Conservation (phyloP, 1,140 invertebrate genomes). For the Aplysia californica region DNA sequence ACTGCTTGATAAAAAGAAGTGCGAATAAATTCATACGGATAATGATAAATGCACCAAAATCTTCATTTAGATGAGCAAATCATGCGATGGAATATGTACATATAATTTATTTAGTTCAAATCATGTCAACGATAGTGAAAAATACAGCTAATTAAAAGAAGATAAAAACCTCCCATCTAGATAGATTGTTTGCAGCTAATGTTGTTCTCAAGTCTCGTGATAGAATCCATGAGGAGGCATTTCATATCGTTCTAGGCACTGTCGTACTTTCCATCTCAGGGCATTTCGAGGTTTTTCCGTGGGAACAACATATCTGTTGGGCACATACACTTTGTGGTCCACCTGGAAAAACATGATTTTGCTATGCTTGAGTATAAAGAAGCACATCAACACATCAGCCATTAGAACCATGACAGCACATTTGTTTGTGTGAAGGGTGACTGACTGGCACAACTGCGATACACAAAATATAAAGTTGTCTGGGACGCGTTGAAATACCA, state of each 20-base stretch:
- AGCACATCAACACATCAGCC: no score
- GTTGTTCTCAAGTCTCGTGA: constrained; percentile 53
- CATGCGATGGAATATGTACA: no score
- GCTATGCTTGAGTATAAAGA: no score
- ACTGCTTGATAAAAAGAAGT: no score
- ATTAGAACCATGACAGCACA: no score
- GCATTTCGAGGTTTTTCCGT: constrained; percentile 61
- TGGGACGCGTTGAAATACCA: no score
- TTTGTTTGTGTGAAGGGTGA: no score
- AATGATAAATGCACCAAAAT: neutral
- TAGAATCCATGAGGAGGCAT: constrained; percentile 56
- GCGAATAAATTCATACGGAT: no score
- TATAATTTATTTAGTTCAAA: neutral
- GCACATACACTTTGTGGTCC: constrained; percentile 53
- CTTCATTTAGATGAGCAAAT: neutral
- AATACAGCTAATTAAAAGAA: neutral
- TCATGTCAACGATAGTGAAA: neutral
- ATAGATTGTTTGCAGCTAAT: neutral
- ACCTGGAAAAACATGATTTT: constrained; percentile 58
- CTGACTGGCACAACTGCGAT: no score
- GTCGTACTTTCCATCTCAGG: constrained; percentile 63
- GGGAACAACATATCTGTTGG: constrained; percentile 61
- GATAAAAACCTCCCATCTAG: neutral
- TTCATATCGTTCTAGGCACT: constrained; percentile 57
- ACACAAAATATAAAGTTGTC: no score